Percentiles rank a stretch among this genome's conserved stretches.
phyloP scores from a whole-genome alignment of 2,797 vertebrate genomes.

The Chromobotia macracanthus region DNA sequence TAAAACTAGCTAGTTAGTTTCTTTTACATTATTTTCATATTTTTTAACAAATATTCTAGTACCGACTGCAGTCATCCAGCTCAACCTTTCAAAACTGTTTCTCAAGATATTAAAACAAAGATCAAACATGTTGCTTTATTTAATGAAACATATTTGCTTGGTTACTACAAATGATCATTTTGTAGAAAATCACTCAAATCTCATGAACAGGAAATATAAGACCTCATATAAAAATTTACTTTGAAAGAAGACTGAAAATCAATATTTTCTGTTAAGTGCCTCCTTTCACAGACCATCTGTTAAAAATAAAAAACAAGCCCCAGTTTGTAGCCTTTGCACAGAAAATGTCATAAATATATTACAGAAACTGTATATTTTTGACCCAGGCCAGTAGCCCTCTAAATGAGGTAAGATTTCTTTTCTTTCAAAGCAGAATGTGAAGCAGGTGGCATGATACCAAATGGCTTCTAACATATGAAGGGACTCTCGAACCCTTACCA shows the following conservation, averaged over 20 bases:
- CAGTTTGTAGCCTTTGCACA: background rate
- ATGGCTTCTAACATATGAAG: slow-evolving; percentile 34
- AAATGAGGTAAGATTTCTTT: slow-evolving; percentile 53
- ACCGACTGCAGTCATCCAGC: too few species aligned
- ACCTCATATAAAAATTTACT: too few species aligned
- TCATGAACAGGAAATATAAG: too few species aligned
- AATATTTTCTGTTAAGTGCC: too few species aligned
- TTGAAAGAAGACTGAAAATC: too few species aligned
- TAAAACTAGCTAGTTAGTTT: background rate
- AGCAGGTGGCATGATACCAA: slow-evolving; percentile 58
- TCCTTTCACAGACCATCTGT: too few species aligned
- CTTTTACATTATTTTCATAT: background rate
- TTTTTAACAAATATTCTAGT: background rate
- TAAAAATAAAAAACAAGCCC: too few species aligned
- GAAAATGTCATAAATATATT: background rate
- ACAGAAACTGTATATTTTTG: slow-evolving; percentile 23
- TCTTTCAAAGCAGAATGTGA: slow-evolving; percentile 50
- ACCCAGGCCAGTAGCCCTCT: slow-evolving; percentile 35
- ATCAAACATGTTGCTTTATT: too few species aligned
- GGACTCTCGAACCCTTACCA: slow-evolving; percentile 50
- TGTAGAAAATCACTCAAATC: too few species aligned
- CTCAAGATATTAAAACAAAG: background rate
- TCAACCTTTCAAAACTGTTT: background rate
- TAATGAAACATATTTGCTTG: too few species aligned
- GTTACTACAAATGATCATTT: too few species aligned